Percentiles rank a stretch among this genome's conserved stretches.
phyloP scores from a whole-genome alignment of 30 jellyfish, hydroid and myxozoan species.

The Pseudorhiza aurosa region DNA sequence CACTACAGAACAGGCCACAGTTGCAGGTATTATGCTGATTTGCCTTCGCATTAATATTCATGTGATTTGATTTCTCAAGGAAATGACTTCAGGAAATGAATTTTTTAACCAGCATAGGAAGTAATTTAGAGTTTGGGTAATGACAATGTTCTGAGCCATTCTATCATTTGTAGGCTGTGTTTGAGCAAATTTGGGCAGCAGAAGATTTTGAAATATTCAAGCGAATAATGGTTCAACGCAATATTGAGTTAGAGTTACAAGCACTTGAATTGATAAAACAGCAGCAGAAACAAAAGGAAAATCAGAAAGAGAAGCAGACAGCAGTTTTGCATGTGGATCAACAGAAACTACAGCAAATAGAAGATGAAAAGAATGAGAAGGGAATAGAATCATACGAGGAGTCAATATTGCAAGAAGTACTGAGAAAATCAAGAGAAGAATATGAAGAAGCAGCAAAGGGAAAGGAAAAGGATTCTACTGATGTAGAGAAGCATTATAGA shows the following conservation, averaged over 20 bases:
- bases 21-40: slow-evolving; percentile 99
- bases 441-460: slow-evolving; percentile 67
- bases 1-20: slow-evolving; percentile 72
- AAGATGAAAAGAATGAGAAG: background rate
- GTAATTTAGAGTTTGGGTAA: too few species aligned
- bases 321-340: background rate
- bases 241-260: slow-evolving; percentile 92
- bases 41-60: too few species aligned
- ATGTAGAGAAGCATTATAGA: slow-evolving; percentile 43
- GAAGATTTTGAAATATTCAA: slow-evolving; percentile 92
- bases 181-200: slow-evolving; percentile 97
- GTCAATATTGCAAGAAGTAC: slow-evolving; percentile 72
- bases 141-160: too few species aligned
- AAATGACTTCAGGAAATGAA: too few species aligned
- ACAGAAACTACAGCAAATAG: background rate
- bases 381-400: slow-evolving; percentile 66
- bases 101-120: too few species aligned
- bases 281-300: slow-evolving; percentile 35
- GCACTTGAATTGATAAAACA: slow-evolving; percentile 87
- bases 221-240: slow-evolving; percentile 96
- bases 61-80: too few species aligned
- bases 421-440: slow-evolving; percentile 79
- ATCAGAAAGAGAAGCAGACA: background rate
- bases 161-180: slow-evolving; percentile 66
- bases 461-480: slow-evolving; percentile 12